Conservation (phyloP, 2,113 vertebrate genomes). For the Phocoena sinus region DNA sequence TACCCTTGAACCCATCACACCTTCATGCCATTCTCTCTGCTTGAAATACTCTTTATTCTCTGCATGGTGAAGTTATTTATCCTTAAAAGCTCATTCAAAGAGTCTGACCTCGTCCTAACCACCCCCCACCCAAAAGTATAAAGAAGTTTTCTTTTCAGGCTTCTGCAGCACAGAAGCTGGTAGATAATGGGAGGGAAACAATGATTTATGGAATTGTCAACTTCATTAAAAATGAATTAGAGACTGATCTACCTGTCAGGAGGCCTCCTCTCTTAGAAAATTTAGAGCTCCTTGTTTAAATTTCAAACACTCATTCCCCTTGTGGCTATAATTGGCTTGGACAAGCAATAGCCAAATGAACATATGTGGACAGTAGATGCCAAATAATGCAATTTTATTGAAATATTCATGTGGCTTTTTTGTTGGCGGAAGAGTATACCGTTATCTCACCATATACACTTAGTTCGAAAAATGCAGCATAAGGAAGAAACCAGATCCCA, state of each 20-base stretch:
- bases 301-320: slow-evolving; percentile 70
- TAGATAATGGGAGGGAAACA: slow-evolving; percentile 10
- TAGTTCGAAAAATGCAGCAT: slow-evolving; percentile 76
- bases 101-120: neutral
- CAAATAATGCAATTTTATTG: slow-evolving; percentile 78
- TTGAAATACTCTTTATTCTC: neutral
- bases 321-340: slow-evolving; percentile 76
- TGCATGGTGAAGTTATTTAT: neutral
- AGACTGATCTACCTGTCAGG: slow-evolving; percentile 51
- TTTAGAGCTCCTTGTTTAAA: slow-evolving; percentile 39
- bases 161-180: slow-evolving; percentile 20
- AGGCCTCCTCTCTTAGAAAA: slow-evolving; percentile 43
- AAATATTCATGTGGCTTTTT: slow-evolving; percentile 74
- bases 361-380: slow-evolving; percentile 75
- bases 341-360: slow-evolving; percentile 70
- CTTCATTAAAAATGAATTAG: slow-evolving; percentile 62
- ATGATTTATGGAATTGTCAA: slow-evolving; percentile 57
- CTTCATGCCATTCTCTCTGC: neutral
- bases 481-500: slow-evolving; percentile 72
- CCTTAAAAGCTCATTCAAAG: neutral
- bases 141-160: slow-evolving; percentile 29
- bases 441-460: slow-evolving; percentile 69
- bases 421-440: slow-evolving; percentile 74
- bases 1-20: neutral
- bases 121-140: neutral